Percentiles rank a stretch among this genome's conserved stretches.
These are phyloP conservation scores for Caenorhabditis sp. DNA, from an alignment of 2,888 invertebrate species.

Conservation along the genomic window DNA sequence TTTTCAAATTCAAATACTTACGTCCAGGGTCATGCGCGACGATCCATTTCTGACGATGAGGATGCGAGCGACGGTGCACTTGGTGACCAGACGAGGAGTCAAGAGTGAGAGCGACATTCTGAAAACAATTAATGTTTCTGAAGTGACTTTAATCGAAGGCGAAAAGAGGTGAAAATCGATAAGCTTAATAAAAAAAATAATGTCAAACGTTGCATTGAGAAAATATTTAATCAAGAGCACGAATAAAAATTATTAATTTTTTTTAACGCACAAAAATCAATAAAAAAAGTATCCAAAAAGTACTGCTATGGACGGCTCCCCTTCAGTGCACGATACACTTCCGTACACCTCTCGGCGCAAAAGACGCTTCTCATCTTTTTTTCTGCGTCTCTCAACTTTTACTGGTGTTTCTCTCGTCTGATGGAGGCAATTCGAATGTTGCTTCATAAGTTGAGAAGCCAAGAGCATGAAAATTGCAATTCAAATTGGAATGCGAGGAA, in stretches of 20 bases:
- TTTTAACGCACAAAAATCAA: too few relatives aligned
- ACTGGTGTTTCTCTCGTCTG: neutral
- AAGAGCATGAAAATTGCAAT: too few relatives aligned
- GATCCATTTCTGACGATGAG: constrained; percentile 69
- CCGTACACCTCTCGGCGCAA: constrained; percentile 55
- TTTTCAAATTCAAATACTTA: constrained; percentile 11
- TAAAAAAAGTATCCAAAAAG: constrained; percentile 27
- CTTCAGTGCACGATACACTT: constrained; percentile 40
- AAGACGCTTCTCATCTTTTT: constrained; percentile 38
- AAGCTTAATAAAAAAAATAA: neutral
- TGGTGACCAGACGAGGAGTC: constrained; percentile 76
- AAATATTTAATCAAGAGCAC: too few relatives aligned
- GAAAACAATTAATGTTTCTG: constrained; percentile 20
- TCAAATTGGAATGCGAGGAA: constrained; percentile 1
- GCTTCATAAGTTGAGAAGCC: neutral
- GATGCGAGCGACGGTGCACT: constrained; percentile 68
- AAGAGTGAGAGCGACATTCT: constrained; percentile 78
- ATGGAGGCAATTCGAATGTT: constrained; percentile 9
- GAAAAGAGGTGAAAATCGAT: too few relatives aligned
- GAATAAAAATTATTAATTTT: too few relatives aligned
- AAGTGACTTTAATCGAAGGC: neutral
- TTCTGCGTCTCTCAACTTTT: constrained; percentile 37
- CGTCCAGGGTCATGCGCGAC: constrained; percentile 55
- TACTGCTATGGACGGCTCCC: constrained; percentile 62
- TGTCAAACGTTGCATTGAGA: too few relatives aligned